Conservation (phyloP, 1,140 invertebrate species). For the Cyclargus thomasi region DNA sequence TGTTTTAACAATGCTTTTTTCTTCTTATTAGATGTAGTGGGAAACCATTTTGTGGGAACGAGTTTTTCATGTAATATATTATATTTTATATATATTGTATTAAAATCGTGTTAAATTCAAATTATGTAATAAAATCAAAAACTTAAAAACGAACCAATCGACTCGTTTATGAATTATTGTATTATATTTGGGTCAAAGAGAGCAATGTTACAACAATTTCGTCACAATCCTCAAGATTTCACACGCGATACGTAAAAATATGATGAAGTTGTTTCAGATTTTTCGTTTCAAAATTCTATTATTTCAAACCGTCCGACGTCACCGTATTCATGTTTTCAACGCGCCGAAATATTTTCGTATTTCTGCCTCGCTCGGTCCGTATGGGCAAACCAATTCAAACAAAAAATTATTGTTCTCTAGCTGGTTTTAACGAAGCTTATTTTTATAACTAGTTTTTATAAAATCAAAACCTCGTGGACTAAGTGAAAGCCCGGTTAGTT, state of each 20-base stretch:
- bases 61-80: too few relatives aligned
- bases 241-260: neutral
- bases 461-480: too few relatives aligned
- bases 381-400: neutral
- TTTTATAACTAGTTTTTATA: neutral
- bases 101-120: too few relatives aligned
- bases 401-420: neutral
- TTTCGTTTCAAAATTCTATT: neutral
- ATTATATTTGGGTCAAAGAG: neutral
- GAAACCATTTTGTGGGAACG: too few relatives aligned
- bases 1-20: too few relatives aligned
- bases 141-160: too few relatives aligned
- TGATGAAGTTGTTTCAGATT: neutral
- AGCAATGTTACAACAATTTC: neutral
- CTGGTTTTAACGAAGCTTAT: neutral
- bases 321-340: neutral
- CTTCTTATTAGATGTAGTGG: too few relatives aligned
- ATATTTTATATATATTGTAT: too few relatives aligned
- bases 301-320: neutral
- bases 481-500: too few relatives aligned
- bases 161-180: too few relatives aligned
- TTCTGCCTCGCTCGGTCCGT: neutral
- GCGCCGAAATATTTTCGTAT: neutral
- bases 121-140: too few relatives aligned
- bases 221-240: neutral